Evolutionary conservation across 1,140 invertebrate genomes (phyloP), one percentile per base, ranked within the genome.

Genomic region (Araneus ventricosus): DNA sequence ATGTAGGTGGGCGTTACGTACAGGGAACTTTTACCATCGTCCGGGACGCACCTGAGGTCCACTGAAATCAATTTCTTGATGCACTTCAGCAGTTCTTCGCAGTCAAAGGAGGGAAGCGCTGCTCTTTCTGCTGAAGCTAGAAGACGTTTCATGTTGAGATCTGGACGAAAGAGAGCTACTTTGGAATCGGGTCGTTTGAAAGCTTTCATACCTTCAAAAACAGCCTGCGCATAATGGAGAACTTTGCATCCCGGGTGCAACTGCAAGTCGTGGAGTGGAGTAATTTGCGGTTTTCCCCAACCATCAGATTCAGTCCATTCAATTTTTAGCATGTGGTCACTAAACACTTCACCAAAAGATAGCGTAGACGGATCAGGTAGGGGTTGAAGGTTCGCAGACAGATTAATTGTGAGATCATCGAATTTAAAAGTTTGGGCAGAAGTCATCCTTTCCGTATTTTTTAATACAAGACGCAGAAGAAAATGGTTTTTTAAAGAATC

Each of bases 121-220:
- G 97, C 96, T 95, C 98, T 96, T 92, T 97, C 95, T 4, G 99
- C 98, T 17, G 98, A 97, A 70, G 96, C 95, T 94, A 98, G 97
- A 98, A 99, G 98, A 94, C 99, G 96, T 91, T 97, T 96, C 98
- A 99, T 99, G 95, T 99, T 99, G 94, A 99, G 96, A 67, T 99
- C 97, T 4, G 99, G 99, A 89, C 99, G 97, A 95, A 99, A 99
- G 94, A 99, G 95, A 94, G 99, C 96, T 86, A 99, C 98, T 96
- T 97, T 98, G 82, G 97, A 98, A 96, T 99, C 99, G 4, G 97
- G 96, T n/a, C 98, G 98, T 95, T 98, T 97, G 95, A 98, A 99
- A 0, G 99, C 99, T 96, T 99, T 99, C 97, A 99, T 97, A 82
- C 99, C 99, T 97, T 99, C 99, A 95, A 99, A 99, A 90, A 99